Conservation (phyloP, 1,140 invertebrate genomes). For the Vanessa atalanta region DNA sequence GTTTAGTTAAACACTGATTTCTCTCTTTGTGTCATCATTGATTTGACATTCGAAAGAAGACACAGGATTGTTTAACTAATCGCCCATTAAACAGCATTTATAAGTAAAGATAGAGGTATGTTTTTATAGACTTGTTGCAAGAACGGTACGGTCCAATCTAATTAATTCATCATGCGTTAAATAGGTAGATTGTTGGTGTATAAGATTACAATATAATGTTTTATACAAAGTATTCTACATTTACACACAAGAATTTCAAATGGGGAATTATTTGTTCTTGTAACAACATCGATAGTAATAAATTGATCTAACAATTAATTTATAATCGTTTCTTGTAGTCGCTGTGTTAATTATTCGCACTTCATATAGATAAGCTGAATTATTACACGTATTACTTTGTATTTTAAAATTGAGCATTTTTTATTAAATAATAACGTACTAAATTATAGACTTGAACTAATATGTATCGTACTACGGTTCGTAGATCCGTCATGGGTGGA, state of each 20-base stretch:
- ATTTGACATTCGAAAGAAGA: too few species aligned
- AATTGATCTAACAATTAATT: neutral
- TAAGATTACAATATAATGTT: slow-evolving; percentile 27
- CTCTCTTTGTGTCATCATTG: too few species aligned
- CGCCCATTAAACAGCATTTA: too few species aligned
- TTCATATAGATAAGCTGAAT: neutral
- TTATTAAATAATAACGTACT: neutral
- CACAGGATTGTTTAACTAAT: too few species aligned
- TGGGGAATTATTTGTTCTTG: slow-evolving; percentile 13
- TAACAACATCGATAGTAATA: slow-evolving; percentile 21
- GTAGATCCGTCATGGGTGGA: slow-evolving; percentile 62
- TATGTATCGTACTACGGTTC: slow-evolving; percentile 63
- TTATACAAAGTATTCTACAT: slow-evolving; percentile 24
- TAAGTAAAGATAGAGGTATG: too few species aligned
- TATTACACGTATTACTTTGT: neutral
- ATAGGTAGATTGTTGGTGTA: slow-evolving; percentile 12
- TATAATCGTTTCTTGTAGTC: neutral
- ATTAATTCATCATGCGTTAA: slow-evolving; percentile 18
- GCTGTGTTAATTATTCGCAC: too few species aligned
- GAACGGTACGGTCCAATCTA: too few species aligned
- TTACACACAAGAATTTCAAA: slow-evolving; percentile 28
- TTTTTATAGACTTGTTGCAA: too few species aligned
- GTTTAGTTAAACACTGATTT: too few species aligned
- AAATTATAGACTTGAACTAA: slow-evolving; percentile 18
- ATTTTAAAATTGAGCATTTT: neutral